These are phyloP conservation scores for Clinocottus analis DNA, from an alignment of 2,113 vertebrate genomes.

Conservation along the genomic window DNA sequence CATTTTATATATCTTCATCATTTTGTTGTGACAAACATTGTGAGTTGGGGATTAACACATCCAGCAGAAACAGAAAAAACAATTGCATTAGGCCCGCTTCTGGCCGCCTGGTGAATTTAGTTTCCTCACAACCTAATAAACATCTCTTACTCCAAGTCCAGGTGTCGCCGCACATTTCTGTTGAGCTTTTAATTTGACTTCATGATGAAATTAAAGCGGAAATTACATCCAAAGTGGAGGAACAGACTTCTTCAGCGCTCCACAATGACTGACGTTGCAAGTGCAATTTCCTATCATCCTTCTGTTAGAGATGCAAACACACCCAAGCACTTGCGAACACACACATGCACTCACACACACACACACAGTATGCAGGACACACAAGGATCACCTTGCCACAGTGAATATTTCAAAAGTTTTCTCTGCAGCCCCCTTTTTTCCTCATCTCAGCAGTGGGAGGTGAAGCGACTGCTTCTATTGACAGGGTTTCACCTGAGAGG, in stretches of 20 bases:
- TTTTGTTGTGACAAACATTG: background rate
- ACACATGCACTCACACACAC: background rate
- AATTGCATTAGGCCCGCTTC: background rate
- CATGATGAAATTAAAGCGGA: background rate
- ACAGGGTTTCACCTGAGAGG: conserved; percentile 53
- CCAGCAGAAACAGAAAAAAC: background rate
- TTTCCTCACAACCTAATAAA: background rate
- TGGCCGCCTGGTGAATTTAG: background rate
- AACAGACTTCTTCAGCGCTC: background rate
- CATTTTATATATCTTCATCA: background rate
- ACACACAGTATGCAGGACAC: background rate
- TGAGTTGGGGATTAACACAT: background rate
- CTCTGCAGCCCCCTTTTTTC: conserved; percentile 42
- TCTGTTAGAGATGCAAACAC: conserved; percentile 1
- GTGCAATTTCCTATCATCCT: background rate
- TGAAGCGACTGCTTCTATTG: conserved; percentile 31
- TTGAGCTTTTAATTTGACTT: background rate
- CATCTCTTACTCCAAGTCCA: background rate
- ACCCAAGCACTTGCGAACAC: background rate
- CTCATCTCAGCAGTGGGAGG: conserved; percentile 19
- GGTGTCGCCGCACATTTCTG: background rate
- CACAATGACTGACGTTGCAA: background rate
- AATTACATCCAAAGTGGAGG: background rate
- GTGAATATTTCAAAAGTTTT: conserved; percentile 54
- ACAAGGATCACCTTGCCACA: conserved; percentile 19